A percentile compares a stretch with the other conserved stretches of the same genome.
phyloP scores from a whole-genome alignment of 2,113 vertebrate genomes.

The Sciurus niger region DNA sequence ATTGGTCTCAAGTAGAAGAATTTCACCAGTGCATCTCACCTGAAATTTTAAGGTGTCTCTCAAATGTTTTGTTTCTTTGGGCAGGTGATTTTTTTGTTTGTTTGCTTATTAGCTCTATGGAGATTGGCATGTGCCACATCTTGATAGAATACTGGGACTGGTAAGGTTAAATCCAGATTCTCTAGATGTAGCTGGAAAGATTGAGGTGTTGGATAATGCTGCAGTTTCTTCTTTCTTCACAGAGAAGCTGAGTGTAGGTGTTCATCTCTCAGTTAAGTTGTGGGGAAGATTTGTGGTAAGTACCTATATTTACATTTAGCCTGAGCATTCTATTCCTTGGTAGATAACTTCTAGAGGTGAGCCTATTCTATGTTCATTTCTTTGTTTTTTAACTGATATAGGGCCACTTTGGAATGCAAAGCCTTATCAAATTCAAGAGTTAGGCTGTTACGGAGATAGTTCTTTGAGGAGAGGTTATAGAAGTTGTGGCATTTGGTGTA shows the following conservation, averaged over 20 bases:
- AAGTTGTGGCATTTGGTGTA: not conserved
- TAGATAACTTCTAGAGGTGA: too few relatives aligned
- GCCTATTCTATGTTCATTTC: not conserved
- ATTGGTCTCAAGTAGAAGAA: not conserved
- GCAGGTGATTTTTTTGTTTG: not conserved
- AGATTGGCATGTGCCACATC: not conserved
- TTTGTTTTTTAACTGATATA: not conserved
- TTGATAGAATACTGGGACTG: too few relatives aligned
- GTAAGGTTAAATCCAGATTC: not conserved
- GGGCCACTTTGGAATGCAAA: not conserved
- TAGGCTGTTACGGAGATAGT: not conserved
- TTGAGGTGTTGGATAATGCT: not conserved
- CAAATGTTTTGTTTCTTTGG: not conserved
- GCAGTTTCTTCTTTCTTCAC: not conserved
- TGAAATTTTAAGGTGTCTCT: not conserved
- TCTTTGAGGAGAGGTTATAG: not conserved
- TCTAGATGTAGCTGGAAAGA: not conserved
- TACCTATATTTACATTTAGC: not conserved
- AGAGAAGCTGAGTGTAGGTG: not conserved
- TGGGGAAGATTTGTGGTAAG: not conserved
- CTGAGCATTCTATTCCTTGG: not conserved
- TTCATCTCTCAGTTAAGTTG: not conserved
- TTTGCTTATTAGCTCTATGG: too few relatives aligned
- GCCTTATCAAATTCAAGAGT: too few relatives aligned
- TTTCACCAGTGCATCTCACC: not conserved